Percentiles rank a stretch among this genome's conserved stretches.
These are phyloP conservation scores for Xestia xanthographa DNA, from an alignment of 2,888 invertebrate species.

Conservation along the genomic window DNA sequence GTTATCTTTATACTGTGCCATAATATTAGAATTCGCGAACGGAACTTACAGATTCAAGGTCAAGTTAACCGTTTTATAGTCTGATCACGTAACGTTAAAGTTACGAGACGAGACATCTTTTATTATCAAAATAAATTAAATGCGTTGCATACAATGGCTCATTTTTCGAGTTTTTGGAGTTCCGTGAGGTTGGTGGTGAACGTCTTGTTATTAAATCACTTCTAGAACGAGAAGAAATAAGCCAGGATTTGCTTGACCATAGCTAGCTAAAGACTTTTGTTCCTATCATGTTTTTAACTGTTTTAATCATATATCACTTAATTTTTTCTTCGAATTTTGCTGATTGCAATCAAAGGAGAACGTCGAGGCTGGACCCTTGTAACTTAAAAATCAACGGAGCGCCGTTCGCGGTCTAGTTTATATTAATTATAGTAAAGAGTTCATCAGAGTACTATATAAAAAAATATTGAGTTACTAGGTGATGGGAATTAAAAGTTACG, in stretches of 20 bases:
- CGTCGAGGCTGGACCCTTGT: no score
- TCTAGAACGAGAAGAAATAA: not conserved
- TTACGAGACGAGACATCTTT: constrained; percentile 55
- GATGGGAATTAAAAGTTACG: no score
- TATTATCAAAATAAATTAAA: constrained; percentile 34
- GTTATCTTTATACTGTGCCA: not conserved
- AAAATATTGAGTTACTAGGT: no score
- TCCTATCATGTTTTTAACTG: not conserved
- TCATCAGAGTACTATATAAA: no score
- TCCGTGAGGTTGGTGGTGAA: not conserved
- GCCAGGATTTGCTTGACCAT: not conserved
- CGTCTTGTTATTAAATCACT: not conserved
- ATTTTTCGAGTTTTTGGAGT: constrained; percentile 30
- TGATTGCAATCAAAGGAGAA: not conserved
- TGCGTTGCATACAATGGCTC: constrained; percentile 48
- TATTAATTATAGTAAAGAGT: no score
- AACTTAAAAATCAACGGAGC: no score
- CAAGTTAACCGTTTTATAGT: constrained; percentile 33
- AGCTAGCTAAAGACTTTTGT: not conserved
- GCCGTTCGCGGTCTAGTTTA: no score
- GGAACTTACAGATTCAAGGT: constrained; percentile 61
- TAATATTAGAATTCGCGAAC: constrained; percentile 50
- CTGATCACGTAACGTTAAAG: constrained; percentile 48
- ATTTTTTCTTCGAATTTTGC: not conserved
- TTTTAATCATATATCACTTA: no score